These are phyloP conservation scores for Nothoprocta pentlandii DNA, from an alignment of 2,113 vertebrate genomes.

Conservation along the genomic window DNA sequence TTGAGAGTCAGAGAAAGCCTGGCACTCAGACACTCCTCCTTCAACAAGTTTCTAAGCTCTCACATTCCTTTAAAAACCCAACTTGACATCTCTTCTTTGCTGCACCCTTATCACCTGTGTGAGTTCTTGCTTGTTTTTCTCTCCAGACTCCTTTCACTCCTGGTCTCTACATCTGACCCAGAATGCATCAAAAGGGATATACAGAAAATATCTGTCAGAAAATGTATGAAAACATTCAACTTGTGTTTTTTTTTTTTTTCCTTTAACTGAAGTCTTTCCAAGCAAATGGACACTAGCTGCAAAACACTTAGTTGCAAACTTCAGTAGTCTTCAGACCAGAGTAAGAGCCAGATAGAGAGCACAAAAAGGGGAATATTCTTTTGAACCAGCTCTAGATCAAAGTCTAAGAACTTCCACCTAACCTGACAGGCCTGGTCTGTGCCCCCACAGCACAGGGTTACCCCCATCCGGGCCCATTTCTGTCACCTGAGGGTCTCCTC, in stretches of 20 bases:
- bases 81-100: neutral
- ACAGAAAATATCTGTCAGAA: neutral
- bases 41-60: neutral
- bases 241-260: neutral
- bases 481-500: neutral
- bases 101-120: neutral
- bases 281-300: neutral
- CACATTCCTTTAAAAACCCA: neutral
- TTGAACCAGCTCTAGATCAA: neutral
- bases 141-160: neutral
- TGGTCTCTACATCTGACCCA: neutral
- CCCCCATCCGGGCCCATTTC: fast-evolving
- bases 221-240: neutral
- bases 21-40: neutral
- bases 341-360: neutral
- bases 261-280: neutral
- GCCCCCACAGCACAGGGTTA: neutral
- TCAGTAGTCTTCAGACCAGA: neutral
- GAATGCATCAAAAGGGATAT: neutral
- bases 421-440: neutral
- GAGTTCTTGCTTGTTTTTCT: neutral
- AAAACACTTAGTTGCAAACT: neutral
- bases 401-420: neutral
- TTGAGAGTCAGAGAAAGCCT: neutral
- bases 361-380: neutral